Evolutionary conservation across 2,888 invertebrate species (phyloP).

Genomic region (Scaptomyza cyrtandrae): DNA sequence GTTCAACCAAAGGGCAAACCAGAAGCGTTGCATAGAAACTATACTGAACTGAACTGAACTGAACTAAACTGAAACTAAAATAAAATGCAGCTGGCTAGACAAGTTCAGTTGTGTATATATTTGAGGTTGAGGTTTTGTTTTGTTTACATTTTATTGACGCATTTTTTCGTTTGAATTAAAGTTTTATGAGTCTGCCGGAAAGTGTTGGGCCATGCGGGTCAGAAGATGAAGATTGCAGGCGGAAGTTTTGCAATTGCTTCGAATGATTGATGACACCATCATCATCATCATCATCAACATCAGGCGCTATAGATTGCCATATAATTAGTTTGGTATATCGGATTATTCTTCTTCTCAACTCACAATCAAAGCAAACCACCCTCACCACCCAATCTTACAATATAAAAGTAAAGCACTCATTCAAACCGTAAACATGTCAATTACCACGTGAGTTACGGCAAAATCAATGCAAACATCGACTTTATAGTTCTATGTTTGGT

Average conservation of each 20-base stretch:
- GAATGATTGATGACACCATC: constrained; percentile 66
- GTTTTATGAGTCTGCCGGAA: constrained; percentile 52
- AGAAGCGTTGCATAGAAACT: constrained; percentile 26
- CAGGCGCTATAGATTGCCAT: constrained; percentile 9
- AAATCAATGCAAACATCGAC: constrained; percentile 68
- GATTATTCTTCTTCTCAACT: not conserved
- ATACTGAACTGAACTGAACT: constrained; percentile 3
- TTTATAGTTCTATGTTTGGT: constrained; percentile 8
- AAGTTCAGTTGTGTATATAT: constrained; percentile 34
- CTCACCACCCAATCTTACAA: constrained; percentile 1
- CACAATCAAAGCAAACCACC: not conserved
- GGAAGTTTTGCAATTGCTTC: constrained; percentile 69
- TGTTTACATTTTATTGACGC: constrained; percentile 65
- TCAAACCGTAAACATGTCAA: constrained; percentile 74
- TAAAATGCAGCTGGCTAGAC: constrained; percentile 43
- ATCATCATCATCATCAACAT: not conserved
- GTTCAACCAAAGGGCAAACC: constrained; percentile 52
- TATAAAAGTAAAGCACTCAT: constrained; percentile 49
- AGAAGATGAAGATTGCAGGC: constrained; percentile 36
- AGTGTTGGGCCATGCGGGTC: constrained; percentile 53
- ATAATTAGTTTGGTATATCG: constrained; percentile 58
- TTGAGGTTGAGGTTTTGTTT: constrained; percentile 40
- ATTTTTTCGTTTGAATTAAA: constrained; percentile 58
- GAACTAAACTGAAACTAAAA: constrained; percentile 21
- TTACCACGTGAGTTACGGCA: constrained; percentile 72